Evolutionary conservation across 2,888 invertebrate species (phyloP), one percentile per base, ranked within the genome.

Genomic region (Synanthedon myopaeformis): DNA sequence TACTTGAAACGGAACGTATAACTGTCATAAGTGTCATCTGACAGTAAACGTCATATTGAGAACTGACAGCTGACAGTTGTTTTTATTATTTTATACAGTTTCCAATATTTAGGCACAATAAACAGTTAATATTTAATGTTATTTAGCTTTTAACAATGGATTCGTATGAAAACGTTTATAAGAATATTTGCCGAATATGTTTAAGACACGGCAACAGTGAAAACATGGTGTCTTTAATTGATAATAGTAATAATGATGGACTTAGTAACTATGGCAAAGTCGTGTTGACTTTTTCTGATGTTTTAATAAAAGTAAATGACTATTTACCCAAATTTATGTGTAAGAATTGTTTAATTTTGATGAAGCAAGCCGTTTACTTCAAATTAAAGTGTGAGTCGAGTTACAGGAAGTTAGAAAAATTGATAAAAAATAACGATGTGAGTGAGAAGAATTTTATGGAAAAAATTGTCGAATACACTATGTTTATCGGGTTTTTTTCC

Each of bases 121-220:
- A 35, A 35, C 35, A 35, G 35, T 6, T 28, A 28, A 10, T 45
- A 45, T 13, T 13, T 13, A 45, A 12, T 45, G n/a, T 45, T n/a
- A 13, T 45, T n/a, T 3, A 6, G n/a, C 3, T 45, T 45, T 13
- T 45, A 45, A 49, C 11, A 14, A 78, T 78, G 78, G 66, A 70
- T 58, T 59, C 55, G 45, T 74, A 72, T 52, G 63, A 73, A 48
- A 67, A 74, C 56, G 64, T 72, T 3, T 82, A 67, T 52, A 69
- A 75, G 57, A 68, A 64, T 35, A 71, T 83, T 51, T 86, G 85
- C 57, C 71, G 85, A 13, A 55, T 83, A 51, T 86, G 85, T 64
- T 69, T 85, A 58, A 65, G 67, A 50, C 65, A 64, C 48, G 63
- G 58, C 35, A 68, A 65, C 41, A 56, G 42, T 28, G 65, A 73